A percentile compares a stretch with the other conserved stretches of the same genome.
Conservation (phyloP, 2,888 invertebrate species). For the Tetragonisca angustula region DNA sequence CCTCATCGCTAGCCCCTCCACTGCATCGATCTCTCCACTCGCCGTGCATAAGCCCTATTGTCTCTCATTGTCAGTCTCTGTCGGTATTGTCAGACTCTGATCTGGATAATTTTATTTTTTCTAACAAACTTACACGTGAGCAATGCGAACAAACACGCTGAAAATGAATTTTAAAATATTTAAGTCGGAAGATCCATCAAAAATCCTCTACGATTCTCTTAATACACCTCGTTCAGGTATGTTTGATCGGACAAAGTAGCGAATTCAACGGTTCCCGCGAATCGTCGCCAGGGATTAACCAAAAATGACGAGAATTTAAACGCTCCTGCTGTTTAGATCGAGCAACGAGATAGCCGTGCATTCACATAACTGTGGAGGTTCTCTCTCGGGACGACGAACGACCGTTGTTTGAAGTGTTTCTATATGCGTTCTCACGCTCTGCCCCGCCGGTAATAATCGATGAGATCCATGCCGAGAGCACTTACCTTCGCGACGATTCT, state of each 20-base stretch:
- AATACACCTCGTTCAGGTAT: constrained; percentile 31
- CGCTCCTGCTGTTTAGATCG: constrained; percentile 43
- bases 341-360: constrained; percentile 27
- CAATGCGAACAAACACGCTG: too few species aligned
- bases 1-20: too few species aligned
- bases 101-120: too few species aligned
- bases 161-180: too few species aligned
- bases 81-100: too few species aligned
- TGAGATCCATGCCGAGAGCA: constrained; percentile 36
- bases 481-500: constrained; percentile 10
- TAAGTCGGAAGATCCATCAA: background rate
- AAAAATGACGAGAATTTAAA: constrained; percentile 68
- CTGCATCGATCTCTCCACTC: too few species aligned
- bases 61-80: too few species aligned
- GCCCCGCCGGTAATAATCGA: constrained; percentile 49
- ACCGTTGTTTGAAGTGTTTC: constrained; percentile 54
- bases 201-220: constrained; percentile 21
- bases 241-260: constrained; percentile 48
- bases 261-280: constrained; percentile 66
- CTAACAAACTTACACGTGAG: too few species aligned
- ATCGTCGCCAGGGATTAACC: constrained; percentile 68
- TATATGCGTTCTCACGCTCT: constrained; percentile 59
- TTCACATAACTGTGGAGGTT: constrained; percentile 41
- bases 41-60: too few species aligned
- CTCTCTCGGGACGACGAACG: constrained; percentile 6